Evolutionary conservation across 2,113 vertebrate species (phyloP).

Genomic region (Indicator maculatus): DNA sequence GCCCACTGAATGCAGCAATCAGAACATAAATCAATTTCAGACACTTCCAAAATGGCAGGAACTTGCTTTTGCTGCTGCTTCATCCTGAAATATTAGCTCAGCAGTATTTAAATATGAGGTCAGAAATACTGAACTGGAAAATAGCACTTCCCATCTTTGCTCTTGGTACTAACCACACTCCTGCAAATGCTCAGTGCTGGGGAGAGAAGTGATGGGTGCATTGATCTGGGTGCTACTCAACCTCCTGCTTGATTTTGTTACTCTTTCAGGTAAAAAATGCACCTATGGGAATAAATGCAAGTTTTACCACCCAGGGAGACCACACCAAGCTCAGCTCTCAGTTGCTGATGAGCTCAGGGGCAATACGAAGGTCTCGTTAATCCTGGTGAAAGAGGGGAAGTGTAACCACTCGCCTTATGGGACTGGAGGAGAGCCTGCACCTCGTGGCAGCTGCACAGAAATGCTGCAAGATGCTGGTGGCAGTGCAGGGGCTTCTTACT

Average conservation of each 20-base stretch:
- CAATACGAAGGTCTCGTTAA: slow-evolving; percentile 50
- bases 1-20: neutral
- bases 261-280: slow-evolving; percentile 86
- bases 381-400: slow-evolving; percentile 8
- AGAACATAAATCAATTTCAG: neutral
- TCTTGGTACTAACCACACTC: neutral
- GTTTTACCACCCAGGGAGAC: slow-evolving; percentile 88
- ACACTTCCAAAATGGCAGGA: neutral
- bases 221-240: neutral
- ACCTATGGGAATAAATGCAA: slow-evolving; percentile 93
- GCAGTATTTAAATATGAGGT: neutral
- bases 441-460: fast-evolving
- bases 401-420: fast-evolving
- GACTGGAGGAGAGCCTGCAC: neutral
- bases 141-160: neutral
- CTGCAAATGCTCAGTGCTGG: neutral
- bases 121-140: neutral
- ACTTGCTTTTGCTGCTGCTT: neutral
- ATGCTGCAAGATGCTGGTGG: neutral
- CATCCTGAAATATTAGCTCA: neutral
- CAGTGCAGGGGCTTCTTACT: neutral
- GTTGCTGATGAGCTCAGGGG: slow-evolving; percentile 89
- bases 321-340: slow-evolving; percentile 78
- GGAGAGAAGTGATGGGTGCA: fast-evolving
- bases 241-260: neutral